Conservation (phyloP, 1,140 invertebrate species). For the Dermatophagoides farinae region DNA sequence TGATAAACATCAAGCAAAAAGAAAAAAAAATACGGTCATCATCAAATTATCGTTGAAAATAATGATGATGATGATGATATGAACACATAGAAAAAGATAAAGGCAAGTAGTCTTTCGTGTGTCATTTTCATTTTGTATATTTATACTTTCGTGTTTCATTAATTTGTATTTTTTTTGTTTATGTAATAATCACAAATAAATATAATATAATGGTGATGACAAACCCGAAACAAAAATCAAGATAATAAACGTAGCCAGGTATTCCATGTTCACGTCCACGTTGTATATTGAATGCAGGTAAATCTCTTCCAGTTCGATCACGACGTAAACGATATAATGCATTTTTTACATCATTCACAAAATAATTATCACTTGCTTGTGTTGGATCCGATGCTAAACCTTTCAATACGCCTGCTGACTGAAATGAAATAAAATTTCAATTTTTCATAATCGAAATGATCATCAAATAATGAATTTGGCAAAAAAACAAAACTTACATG, state of each 20-base stretch:
- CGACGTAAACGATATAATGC: slow-evolving; percentile 32
- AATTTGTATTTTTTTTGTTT: background rate
- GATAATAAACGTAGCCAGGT: slow-evolving; percentile 29
- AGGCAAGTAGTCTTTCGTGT: background rate
- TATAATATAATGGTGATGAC: background rate
- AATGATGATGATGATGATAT: background rate
- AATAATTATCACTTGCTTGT: slow-evolving; percentile 11
- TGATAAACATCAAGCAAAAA: background rate
- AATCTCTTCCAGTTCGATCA: slow-evolving; percentile 20
- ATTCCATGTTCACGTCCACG: slow-evolving; percentile 36
- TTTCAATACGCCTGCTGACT: slow-evolving; percentile 10
- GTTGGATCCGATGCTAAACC: slow-evolving; percentile 14
- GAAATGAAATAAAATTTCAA: background rate
- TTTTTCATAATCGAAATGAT: background rate
- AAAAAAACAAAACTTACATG: slow-evolving; percentile 9
- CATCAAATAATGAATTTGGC: background rate
- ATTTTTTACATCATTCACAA: slow-evolving; percentile 42
- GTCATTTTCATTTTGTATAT: background rate
- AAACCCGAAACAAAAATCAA: slow-evolving; percentile 55
- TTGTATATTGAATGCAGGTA: slow-evolving; percentile 22
- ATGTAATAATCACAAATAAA: background rate
- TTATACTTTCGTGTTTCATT: background rate
- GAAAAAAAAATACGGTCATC: too few species aligned
- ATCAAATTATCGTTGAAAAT: too few species aligned
- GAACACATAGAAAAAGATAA: background rate